Conservation (phyloP, 2,797 vertebrate genomes). For the Botia almorhae region DNA sequence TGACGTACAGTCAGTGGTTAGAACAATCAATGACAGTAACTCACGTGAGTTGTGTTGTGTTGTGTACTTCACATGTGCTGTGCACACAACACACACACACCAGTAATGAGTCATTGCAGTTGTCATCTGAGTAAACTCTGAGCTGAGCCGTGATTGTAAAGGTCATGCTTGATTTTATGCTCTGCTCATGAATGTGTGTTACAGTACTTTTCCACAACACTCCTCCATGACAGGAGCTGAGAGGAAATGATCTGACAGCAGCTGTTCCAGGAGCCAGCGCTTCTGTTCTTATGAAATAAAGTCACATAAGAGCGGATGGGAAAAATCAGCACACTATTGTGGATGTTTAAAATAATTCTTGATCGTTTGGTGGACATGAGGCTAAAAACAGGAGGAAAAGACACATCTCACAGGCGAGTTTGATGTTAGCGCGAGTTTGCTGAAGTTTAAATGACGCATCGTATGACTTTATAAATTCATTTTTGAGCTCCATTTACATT, state of each 20-base stretch:
- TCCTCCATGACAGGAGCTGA: not conserved
- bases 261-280: not conserved
- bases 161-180: conserved; percentile 54
- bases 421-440: too few species aligned
- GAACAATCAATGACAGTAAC: not conserved
- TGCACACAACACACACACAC: not conserved
- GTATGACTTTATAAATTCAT: not conserved
- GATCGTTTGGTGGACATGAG: not conserved
- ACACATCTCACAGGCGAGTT: not conserved
- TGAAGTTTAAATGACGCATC: not conserved
- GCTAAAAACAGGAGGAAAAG: not conserved
- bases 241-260: conserved; percentile 18
- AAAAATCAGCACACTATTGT: not conserved
- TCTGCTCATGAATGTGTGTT: not conserved
- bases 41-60: too few species aligned
- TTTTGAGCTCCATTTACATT: too few species aligned
- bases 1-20: not conserved
- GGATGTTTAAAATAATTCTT: not conserved
- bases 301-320: not conserved
- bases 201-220: conserved; percentile 5
- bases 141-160: conserved; percentile 48
- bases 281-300: not conserved
- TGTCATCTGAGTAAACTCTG: not conserved
- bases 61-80: not conserved
- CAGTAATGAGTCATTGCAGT: not conserved